Evolutionary conservation across 2,888 invertebrate species (phyloP).

Genomic region (Aporophyla nigra): DNA sequence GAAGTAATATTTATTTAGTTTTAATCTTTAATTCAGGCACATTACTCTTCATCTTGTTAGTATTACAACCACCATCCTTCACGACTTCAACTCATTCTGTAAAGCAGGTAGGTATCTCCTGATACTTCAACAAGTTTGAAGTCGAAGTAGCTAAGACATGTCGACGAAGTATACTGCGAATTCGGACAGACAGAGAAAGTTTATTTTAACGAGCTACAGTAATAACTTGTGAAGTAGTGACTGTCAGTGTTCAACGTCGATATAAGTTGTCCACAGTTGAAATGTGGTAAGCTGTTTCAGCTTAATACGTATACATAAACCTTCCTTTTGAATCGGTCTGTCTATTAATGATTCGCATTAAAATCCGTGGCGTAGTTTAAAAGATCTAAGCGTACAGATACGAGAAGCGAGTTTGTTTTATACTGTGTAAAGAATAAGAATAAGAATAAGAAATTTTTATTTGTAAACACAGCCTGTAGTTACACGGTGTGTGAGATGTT

Average conservation of each 20-base stretch:
- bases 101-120: not conserved
- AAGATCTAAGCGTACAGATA: no score
- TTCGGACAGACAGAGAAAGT: conserved; percentile 16
- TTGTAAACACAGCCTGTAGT: no score
- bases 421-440: no score
- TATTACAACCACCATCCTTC: not conserved
- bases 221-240: not conserved
- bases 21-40: not conserved
- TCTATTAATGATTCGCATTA: no score
- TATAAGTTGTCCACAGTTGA: not conserved
- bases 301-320: no score
- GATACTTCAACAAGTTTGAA: conserved; percentile 10
- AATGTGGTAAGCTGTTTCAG: not conserved
- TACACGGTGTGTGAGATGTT: no score
- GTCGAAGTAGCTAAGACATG: conserved; percentile 9
- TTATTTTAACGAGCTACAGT: conserved; percentile 37
- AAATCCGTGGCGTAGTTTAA: no score
- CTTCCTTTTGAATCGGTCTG: no score
- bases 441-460: no score
- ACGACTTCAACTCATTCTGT: no score
- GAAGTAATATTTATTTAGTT: not conserved
- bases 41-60: not conserved
- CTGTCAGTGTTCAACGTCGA: not conserved
- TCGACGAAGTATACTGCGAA: not conserved
- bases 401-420: no score